These are phyloP conservation scores for Zhuqinia jingwanae DNA, from an alignment of 2,888 invertebrate genomes.

Conservation along the genomic window DNA sequence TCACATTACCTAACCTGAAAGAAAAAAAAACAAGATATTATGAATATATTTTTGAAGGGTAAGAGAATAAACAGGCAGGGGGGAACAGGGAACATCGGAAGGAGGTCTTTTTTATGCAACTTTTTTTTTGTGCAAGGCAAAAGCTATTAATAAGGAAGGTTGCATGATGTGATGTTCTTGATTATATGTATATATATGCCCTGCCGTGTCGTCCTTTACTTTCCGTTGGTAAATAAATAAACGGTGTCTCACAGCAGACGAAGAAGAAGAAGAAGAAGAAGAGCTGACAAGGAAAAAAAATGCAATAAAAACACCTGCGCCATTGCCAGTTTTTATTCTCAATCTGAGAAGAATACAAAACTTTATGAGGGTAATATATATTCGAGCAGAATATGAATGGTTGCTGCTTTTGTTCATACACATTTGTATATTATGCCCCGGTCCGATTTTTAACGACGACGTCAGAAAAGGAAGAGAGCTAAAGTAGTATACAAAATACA, in stretches of 20 bases:
- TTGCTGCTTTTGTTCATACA: background rate
- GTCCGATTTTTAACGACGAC: slow-evolving; percentile 47
- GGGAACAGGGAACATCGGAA: slow-evolving; percentile 35
- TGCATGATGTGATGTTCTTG: slow-evolving; percentile 21
- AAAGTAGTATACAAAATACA: background rate
- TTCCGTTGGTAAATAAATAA: slow-evolving; percentile 41
- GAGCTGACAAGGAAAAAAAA: slow-evolving; percentile 28
- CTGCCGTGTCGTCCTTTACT: slow-evolving; percentile 29
- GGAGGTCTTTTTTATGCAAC: slow-evolving; percentile 47
- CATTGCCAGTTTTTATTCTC: slow-evolving; percentile 32
- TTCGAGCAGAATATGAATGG: background rate
- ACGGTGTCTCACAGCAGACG: slow-evolving; percentile 14
- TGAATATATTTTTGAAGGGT: slow-evolving; percentile 23
- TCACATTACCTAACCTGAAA: background rate
- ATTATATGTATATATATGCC: too few species aligned
- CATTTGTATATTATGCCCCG: too few species aligned
- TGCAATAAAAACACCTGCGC: slow-evolving; percentile 51
- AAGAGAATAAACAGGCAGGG: background rate
- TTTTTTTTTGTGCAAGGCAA: background rate
- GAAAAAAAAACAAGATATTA: slow-evolving; percentile 15
- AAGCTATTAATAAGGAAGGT: background rate
- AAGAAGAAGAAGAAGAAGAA: too few species aligned
- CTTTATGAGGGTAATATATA: slow-evolving; percentile 17
- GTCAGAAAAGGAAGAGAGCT: slow-evolving; percentile 3
- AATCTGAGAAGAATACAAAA: background rate